Evolutionary conservation across 1,140 invertebrate species (phyloP).

Genomic region (Papilio aristodemus): DNA sequence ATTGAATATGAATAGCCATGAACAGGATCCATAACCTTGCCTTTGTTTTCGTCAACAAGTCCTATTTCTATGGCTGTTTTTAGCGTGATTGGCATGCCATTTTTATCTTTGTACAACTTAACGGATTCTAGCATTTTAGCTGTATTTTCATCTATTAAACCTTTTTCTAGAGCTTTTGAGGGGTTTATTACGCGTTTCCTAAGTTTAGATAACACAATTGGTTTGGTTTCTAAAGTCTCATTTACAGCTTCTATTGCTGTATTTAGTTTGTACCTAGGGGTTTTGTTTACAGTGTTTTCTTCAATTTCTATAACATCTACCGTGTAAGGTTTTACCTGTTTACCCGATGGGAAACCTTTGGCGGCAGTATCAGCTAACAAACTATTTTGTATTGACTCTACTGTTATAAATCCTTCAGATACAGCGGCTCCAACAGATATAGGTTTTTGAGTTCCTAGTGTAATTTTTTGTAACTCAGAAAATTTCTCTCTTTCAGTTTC

Average conservation of each 20-base stretch:
- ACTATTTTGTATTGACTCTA: constrained; percentile 69
- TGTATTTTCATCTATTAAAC: constrained; percentile 88
- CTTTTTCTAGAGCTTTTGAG: constrained; percentile 86
- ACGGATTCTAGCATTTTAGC: constrained; percentile 84
- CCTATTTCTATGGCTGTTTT: constrained; percentile 88
- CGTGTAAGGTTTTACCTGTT: constrained; percentile 36
- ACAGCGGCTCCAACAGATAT: constrained; percentile 69
- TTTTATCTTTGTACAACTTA: constrained; percentile 79
- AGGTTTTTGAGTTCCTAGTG: constrained; percentile 46
- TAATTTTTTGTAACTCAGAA: neutral
- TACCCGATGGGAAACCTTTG: constrained; percentile 25
- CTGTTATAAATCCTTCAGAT: constrained; percentile 73
- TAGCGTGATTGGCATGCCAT: constrained; percentile 84
- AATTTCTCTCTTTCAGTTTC: neutral
- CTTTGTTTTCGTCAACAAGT: constrained; percentile 87
- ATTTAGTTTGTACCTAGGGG: constrained; percentile 85
- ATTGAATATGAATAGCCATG: constrained; percentile 89
- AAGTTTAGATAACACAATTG: constrained; percentile 89
- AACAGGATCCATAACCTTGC: constrained; percentile 91
- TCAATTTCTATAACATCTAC: constrained; percentile 61
- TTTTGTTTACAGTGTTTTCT: constrained; percentile 81
- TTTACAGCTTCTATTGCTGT: constrained; percentile 81
- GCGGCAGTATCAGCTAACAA: constrained; percentile 55
- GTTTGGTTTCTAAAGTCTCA: constrained; percentile 83
- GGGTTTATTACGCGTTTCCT: constrained; percentile 86